Percentiles rank a stretch among this genome's conserved stretches.
Conservation (phyloP, 2,888 invertebrate genomes). For the Nephrotoma guestfalica region DNA sequence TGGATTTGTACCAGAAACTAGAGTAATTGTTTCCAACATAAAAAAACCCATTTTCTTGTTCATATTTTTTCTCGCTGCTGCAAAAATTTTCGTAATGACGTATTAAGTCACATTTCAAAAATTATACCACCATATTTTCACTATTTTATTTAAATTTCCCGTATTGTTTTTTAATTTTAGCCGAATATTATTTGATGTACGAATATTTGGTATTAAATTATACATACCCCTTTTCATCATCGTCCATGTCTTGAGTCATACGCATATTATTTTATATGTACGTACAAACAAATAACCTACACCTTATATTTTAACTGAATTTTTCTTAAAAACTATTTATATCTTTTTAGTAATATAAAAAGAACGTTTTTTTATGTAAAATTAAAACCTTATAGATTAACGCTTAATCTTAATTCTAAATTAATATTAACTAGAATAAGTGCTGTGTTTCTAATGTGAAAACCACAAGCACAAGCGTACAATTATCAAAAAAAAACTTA, state of each 20-base stretch:
- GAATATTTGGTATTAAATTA: not conserved
- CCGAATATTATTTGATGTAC: not conserved
- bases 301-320: not conserved
- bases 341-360: not conserved
- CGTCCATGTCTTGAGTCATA: slow-evolving; percentile 16
- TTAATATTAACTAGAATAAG: slow-evolving; percentile 2
- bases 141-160: not conserved
- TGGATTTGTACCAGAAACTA: not conserved
- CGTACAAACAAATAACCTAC: slow-evolving; percentile 6
- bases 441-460: slow-evolving; percentile 4
- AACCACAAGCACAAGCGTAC: slow-evolving; percentile 6
- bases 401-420: slow-evolving; percentile 5
- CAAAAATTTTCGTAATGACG: not conserved
- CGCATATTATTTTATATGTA: slow-evolving; percentile 12
- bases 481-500: slow-evolving; percentile 5
- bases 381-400: slow-evolving; percentile 5
- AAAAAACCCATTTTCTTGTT: not conserved
- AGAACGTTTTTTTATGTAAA: slow-evolving; percentile 1
- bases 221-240: slow-evolving; percentile 16
- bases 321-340: slow-evolving; percentile 4
- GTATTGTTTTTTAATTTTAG: not conserved
- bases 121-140: not conserved
- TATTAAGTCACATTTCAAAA: not conserved
- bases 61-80: not conserved
- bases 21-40: not conserved